Evolutionary conservation across 2,888 invertebrate genomes (phyloP).

Genomic region (Ditula angustiorana): DNA sequence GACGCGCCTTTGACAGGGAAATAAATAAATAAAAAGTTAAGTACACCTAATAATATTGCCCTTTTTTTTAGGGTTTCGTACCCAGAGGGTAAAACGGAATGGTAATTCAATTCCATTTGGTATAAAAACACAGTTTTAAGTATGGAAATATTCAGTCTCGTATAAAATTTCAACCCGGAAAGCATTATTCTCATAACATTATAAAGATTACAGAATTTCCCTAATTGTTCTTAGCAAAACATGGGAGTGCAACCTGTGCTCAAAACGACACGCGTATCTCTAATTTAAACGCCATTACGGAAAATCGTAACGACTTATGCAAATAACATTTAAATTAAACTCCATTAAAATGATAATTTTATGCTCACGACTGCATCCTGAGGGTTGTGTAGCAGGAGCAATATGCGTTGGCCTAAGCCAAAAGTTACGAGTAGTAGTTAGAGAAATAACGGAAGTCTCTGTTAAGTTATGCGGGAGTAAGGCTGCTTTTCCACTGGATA

Average conservation of each 20-base stretch:
- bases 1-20: constrained; percentile 1
- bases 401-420: not conserved
- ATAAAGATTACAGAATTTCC: not conserved
- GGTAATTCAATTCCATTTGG: too few relatives aligned
- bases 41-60: not conserved
- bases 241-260: not conserved
- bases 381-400: not conserved
- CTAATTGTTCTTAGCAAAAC: not conserved
- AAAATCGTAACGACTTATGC: constrained; percentile 18
- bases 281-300: constrained; percentile 5
- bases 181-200: too few relatives aligned
- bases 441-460: not conserved
- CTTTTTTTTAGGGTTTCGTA: not conserved
- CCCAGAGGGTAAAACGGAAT: too few relatives aligned
- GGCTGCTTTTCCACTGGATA: too few relatives aligned
- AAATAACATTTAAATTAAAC: constrained; percentile 10
- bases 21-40: not conserved
- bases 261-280: not conserved
- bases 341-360: constrained; percentile 13
- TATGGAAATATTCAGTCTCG: not conserved
- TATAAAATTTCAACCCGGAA: not conserved
- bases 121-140: too few relatives aligned
- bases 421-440: not conserved
- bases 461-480: too few relatives aligned
- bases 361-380: constrained; percentile 13